A percentile compares a stretch with the other conserved stretches of the same genome.
Evolutionary conservation across 1,140 invertebrate species (phyloP).

Genomic region (Palaemon carinicauda): DNA sequence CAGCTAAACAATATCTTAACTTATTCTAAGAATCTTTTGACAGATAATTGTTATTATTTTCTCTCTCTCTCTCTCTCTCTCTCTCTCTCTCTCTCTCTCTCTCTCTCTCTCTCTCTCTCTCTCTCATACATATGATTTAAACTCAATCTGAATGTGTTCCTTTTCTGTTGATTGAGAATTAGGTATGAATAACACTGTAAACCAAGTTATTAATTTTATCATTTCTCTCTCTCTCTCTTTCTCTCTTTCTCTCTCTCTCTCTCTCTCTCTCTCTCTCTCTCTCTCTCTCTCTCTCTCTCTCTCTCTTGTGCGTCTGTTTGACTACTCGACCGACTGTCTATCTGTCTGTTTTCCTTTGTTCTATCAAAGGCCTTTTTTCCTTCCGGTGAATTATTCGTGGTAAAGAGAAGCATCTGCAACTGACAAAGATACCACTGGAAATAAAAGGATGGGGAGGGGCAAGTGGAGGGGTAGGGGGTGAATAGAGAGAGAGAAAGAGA

Average conservation of each 20-base stretch:
- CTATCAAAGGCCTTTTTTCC: not conserved
- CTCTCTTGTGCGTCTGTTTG: not conserved
- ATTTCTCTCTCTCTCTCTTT: not conserved
- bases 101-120: not conserved
- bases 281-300: not conserved
- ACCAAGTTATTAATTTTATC: not conserved
- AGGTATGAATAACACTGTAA: no score
- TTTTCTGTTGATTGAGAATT: not conserved
- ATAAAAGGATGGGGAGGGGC: not conserved
- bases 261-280: not conserved
- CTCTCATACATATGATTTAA: not conserved
- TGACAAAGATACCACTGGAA: not conserved
- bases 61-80: constrained; percentile 1
- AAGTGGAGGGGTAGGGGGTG: no score
- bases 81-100: not conserved
- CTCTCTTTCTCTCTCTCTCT: not conserved
- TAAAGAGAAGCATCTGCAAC: not conserved
- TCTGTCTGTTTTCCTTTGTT: not conserved
- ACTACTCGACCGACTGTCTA: not conserved
- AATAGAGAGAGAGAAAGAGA: not conserved
- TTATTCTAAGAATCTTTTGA: no score
- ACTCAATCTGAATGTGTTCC: not conserved
- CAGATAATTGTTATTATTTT: not conserved
- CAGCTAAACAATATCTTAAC: no score
- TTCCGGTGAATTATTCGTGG: no score